Evolutionary conservation across 2,113 vertebrate genomes (phyloP).

Genomic region (Campylorhamphus procurvoides): DNA sequence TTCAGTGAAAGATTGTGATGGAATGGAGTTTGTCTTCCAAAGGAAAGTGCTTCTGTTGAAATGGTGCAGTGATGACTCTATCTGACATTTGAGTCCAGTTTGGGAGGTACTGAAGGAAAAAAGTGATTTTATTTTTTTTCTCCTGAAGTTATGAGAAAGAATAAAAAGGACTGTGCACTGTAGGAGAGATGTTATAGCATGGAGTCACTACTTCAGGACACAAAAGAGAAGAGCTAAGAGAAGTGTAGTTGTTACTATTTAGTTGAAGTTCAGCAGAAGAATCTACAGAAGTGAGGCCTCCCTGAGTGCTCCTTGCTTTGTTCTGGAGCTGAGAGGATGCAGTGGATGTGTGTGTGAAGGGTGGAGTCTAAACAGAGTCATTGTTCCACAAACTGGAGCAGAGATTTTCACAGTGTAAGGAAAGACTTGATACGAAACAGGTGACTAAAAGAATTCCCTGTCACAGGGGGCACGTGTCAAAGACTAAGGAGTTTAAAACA

Average conservation of each 20-base stretch:
- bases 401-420: background rate
- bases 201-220: background rate
- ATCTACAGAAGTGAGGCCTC: background rate
- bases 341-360: rapidly evolving
- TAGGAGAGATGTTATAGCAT: background rate
- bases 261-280: background rate
- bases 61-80: background rate
- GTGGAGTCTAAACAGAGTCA: background rate
- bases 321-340: background rate
- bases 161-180: background rate
- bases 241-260: background rate
- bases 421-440: background rate
- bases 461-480: background rate
- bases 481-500: background rate
- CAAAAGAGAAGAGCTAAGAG: background rate
- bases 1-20: background rate
- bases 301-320: background rate
- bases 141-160: background rate
- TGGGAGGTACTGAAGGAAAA: background rate
- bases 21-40: background rate
- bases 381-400: background rate
- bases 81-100: background rate
- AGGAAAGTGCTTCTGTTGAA: background rate
- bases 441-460: background rate
- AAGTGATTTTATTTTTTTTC: background rate